Percentiles rank a stretch among this genome's conserved stretches.
phyloP scores from a whole-genome alignment of 2,888 invertebrate genomes.

The Euplexia lucipara region DNA sequence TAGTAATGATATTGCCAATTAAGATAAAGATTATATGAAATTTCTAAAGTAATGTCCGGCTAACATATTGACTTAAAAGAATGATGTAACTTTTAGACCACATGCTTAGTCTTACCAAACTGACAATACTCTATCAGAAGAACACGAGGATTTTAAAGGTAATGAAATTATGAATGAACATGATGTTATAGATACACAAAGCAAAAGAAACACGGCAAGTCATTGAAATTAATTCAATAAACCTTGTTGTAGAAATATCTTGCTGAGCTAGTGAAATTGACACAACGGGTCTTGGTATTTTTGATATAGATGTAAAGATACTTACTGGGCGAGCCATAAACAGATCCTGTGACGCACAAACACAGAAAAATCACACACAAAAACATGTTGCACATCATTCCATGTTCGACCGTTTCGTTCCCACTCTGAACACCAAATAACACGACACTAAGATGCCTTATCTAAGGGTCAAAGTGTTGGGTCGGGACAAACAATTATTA shows the following conservation, averaged over 20 bases:
- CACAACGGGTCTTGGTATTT: not conserved
- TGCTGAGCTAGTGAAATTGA: not conserved
- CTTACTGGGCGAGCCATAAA: slow-evolving; percentile 83
- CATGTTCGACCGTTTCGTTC: slow-evolving; percentile 76
- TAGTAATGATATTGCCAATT: no score
- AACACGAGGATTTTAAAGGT: not conserved
- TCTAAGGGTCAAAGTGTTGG: slow-evolving; percentile 78
- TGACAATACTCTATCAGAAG: not conserved
- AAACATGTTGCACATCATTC: slow-evolving; percentile 81
- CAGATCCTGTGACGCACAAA: slow-evolving; percentile 79
- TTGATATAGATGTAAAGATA: slow-evolving; percentile 54
- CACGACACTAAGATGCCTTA: slow-evolving; percentile 68
- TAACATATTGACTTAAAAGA: not conserved
- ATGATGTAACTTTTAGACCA: slow-evolving; percentile 17
- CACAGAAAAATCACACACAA: slow-evolving; percentile 84
- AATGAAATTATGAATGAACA: not conserved
- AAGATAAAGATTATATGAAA: not conserved
- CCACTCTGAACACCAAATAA: slow-evolving; percentile 81
- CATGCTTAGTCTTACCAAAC: not conserved
- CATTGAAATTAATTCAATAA: not conserved
- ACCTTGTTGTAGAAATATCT: not conserved
- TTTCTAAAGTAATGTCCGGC: not conserved
- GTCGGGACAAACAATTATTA: slow-evolving; percentile 85
- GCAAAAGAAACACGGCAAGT: no score
- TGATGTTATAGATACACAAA: not conserved